Evolutionary conservation across 2,888 invertebrate species (phyloP).

Genomic region (Crioceris asparagi): DNA sequence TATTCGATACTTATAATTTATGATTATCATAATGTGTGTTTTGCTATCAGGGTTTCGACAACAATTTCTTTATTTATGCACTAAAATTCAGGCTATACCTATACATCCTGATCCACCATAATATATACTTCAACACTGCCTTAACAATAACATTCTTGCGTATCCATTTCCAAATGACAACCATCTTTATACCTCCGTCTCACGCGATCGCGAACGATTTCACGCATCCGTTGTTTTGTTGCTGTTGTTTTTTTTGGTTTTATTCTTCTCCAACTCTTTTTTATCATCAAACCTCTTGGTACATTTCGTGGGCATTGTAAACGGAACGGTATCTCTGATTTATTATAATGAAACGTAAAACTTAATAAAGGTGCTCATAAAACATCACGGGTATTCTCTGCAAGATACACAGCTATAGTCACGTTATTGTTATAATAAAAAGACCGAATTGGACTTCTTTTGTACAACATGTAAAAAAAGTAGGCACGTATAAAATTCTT

Average conservation of each 20-base stretch:
- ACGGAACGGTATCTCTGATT: constrained; percentile 20
- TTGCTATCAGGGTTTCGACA: too few relatives aligned
- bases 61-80: too few relatives aligned
- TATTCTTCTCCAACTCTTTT: neutral
- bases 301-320: constrained; percentile 12
- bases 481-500: neutral
- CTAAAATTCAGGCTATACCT: too few relatives aligned
- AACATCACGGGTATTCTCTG: constrained; percentile 23
- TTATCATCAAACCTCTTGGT: neutral
- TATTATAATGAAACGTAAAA: constrained; percentile 27
- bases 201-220: neutral
- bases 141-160: too few relatives aligned
- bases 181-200: too few relatives aligned
- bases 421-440: constrained; percentile 20
- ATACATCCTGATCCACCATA: too few relatives aligned
- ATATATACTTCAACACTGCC: too few relatives aligned
- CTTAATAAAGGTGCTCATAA: constrained; percentile 25
- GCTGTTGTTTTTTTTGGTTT: neutral
- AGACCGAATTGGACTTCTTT: constrained; percentile 3
- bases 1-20: too few relatives aligned
- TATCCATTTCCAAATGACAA: too few relatives aligned
- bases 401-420: constrained; percentile 20
- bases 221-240: neutral
- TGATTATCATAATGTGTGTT: too few relatives aligned
- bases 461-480: constrained; percentile 1